These are phyloP conservation scores for Dufourea novaeangliae DNA, from an alignment of 1,140 invertebrate genomes.

Conservation along the genomic window DNA sequence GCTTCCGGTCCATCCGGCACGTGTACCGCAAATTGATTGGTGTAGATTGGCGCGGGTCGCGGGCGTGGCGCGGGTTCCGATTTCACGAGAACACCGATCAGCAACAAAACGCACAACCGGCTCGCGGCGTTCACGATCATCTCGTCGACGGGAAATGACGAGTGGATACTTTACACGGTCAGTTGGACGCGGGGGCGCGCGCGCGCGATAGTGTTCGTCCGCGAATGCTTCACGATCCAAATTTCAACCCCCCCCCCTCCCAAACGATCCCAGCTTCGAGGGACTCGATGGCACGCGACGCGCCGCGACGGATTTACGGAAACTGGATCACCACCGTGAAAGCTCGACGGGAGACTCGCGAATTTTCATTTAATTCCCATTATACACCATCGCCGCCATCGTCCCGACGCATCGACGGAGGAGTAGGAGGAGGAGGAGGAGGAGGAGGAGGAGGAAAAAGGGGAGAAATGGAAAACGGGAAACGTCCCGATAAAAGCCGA, in stretches of 20 bases:
- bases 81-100: constrained; percentile 59
- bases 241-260: too few species aligned
- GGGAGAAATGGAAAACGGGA: too few species aligned
- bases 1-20: constrained; percentile 84
- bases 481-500: not conserved
- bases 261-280: too few species aligned
- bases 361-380: constrained; percentile 22
- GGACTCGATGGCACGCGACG: not conserved
- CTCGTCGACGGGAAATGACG: constrained; percentile 56
- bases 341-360: not conserved
- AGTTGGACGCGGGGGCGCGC: too few species aligned
- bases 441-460: not conserved
- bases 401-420: not conserved
- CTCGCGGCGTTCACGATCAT: constrained; percentile 61
- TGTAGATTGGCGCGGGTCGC: constrained; percentile 83
- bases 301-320: not conserved
- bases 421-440: not conserved
- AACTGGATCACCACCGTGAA: not conserved
- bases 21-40: constrained; percentile 91
- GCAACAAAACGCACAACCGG: constrained; percentile 68
- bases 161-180: not conserved
- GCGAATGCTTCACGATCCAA: not conserved
- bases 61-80: constrained; percentile 63
- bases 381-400: not conserved
- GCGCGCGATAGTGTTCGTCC: not conserved